phyloP scores from a whole-genome alignment of 2,888 invertebrate genomes.

The Glomeris marginata region DNA sequence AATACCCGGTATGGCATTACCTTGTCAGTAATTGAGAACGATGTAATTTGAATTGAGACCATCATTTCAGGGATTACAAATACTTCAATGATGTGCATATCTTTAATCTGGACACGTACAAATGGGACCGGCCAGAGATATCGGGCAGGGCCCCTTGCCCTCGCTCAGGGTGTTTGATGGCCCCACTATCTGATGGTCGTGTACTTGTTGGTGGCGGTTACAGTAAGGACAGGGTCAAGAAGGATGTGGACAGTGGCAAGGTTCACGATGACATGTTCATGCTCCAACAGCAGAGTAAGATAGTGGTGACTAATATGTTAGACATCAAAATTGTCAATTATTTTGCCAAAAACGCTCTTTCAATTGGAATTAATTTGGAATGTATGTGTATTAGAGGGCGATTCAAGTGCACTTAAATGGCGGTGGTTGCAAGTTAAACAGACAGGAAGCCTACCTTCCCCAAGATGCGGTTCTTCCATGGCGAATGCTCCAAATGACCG shows the following conservation, averaged over 20 bases:
- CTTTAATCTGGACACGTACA: constrained; percentile 63
- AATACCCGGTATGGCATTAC: constrained; percentile 39
- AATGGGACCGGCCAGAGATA: constrained; percentile 57
- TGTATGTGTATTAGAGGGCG: constrained; percentile 40
- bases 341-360: constrained; percentile 3
- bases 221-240: constrained; percentile 53
- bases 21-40: background rate
- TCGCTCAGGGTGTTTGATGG: constrained; percentile 64
- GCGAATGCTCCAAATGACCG: constrained; percentile 45
- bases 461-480: constrained; percentile 51
- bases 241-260: constrained; percentile 55
- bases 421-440: constrained; percentile 54
- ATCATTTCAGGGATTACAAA: constrained; percentile 47
- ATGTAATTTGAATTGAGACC: constrained; percentile 2
- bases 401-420: constrained; percentile 45
- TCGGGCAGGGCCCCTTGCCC: constrained; percentile 49
- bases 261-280: constrained; percentile 55
- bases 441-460: constrained; percentile 45
- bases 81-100: constrained; percentile 76
- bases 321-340: background rate
- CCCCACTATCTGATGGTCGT: constrained; percentile 45
- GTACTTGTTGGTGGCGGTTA: constrained; percentile 62
- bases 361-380: no score
- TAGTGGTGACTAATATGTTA: background rate
- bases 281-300: constrained; percentile 46